Percentiles rank a stretch among this genome's conserved stretches.
phyloP scores from a whole-genome alignment of 2,113 vertebrate genomes.

The Triplophysa siluroides region DNA sequence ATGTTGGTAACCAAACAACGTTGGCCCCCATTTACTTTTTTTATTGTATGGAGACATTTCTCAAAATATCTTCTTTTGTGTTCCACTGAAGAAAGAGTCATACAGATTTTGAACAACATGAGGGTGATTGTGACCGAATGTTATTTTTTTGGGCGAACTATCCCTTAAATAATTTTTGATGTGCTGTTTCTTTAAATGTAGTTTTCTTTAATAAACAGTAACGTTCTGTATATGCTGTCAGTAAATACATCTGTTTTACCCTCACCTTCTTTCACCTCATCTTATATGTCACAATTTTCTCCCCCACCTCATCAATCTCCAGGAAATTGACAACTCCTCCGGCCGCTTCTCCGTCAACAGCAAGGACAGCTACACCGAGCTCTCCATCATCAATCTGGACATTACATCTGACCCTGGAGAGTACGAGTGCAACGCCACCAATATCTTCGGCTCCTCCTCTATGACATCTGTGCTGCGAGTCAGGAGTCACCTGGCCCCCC shows the following conservation, averaged over 20 bases:
- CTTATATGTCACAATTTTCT: neutral
- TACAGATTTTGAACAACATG: too few relatives aligned
- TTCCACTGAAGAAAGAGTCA: too few relatives aligned
- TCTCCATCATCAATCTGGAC: conserved; percentile 86
- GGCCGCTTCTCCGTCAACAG: conserved; percentile 87
- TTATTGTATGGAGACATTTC: too few relatives aligned
- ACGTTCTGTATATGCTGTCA: neutral
- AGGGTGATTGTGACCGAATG: too few relatives aligned
- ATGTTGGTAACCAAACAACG: too few relatives aligned
- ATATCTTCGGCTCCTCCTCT: conserved; percentile 74
- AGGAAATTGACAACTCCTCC: conserved; percentile 86
- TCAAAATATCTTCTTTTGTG: too few relatives aligned
- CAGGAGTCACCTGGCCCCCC: conserved; percentile 91
- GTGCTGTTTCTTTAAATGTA: too few relatives aligned
- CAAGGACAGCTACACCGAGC: conserved; percentile 92
- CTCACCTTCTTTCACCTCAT: conserved; percentile 1
- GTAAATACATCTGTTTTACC: neutral
- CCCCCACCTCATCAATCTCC: neutral
- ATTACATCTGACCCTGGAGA: conserved; percentile 87
- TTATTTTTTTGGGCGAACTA: too few relatives aligned
- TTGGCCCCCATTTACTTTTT: too few relatives aligned
- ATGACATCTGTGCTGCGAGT: conserved; percentile 87
- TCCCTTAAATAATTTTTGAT: too few relatives aligned
- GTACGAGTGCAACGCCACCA: conserved; percentile 93
- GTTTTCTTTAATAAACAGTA: neutral